Evolutionary conservation across 2,888 invertebrate genomes (phyloP).

Genomic region (Stenotaenia linearis): DNA sequence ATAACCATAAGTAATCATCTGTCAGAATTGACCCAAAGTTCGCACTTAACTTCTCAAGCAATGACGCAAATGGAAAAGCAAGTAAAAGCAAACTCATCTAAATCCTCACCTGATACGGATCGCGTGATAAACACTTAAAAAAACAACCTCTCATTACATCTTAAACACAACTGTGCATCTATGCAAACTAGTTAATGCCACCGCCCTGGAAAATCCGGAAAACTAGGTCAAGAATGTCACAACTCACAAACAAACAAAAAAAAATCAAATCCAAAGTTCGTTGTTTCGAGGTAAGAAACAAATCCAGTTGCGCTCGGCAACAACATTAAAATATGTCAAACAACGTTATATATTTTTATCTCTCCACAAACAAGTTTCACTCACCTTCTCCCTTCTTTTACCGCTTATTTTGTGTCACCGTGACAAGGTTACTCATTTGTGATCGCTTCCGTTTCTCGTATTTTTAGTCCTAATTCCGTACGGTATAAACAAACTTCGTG

Average conservation of each 20-base stretch:
- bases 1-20: slow-evolving; percentile 4
- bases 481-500: no score
- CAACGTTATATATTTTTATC: neutral
- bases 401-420: neutral
- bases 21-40: slow-evolving; percentile 2
- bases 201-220: neutral
- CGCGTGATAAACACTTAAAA: neutral
- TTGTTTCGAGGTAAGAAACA: neutral
- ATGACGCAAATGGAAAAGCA: neutral
- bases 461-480: no score
- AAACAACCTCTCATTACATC: neutral
- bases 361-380: neutral
- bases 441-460: neutral
- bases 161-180: neutral
- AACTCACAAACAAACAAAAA: neutral
- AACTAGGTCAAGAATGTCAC: neutral
- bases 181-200: neutral
- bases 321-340: neutral
- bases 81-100: neutral
- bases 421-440: no score
- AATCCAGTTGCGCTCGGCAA: neutral
- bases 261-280: neutral
- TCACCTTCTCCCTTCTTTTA: neutral
- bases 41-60: neutral
- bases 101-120: neutral